Conservation (phyloP, 2,113 vertebrate genomes). For the Poeciliopsis occidentalis region DNA sequence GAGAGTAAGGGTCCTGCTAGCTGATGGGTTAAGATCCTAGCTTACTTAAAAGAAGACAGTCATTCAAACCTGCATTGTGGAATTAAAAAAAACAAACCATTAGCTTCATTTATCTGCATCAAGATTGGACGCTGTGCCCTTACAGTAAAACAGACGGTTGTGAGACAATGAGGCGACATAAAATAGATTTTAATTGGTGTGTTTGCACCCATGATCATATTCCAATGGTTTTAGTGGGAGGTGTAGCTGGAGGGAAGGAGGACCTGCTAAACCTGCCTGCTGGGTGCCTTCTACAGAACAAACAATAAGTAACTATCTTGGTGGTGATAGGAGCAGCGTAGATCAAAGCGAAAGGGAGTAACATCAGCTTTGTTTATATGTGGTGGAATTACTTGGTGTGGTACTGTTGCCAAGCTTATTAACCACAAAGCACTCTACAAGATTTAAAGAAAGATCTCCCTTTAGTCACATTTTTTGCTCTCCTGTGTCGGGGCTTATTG, state of each 20-base stretch:
- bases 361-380: constrained; percentile 3
- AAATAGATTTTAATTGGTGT: constrained; percentile 3
- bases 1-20: not conserved
- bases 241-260: constrained; percentile 27
- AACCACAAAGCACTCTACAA: not conserved
- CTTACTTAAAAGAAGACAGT: constrained; percentile 43
- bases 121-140: not conserved
- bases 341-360: constrained; percentile 28
- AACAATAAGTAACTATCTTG: not conserved
- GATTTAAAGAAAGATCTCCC: not conserved
- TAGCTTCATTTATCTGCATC: not conserved
- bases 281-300: constrained; percentile 8
- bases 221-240: constrained; percentile 2
- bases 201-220: constrained; percentile 26
- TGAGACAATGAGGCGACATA: not conserved
- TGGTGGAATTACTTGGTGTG: not conserved
- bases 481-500: constrained; percentile 8
- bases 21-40: constrained; percentile 6
- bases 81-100: not conserved
- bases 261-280: constrained; percentile 57
- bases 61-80: constrained; percentile 14
- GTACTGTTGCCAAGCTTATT: constrained; percentile 12
- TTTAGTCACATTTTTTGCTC: not conserved
- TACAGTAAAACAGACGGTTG: not conserved
- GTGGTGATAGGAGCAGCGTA: constrained; percentile 9